phyloP scores from a whole-genome alignment of 2,797 vertebrate genomes.

The Thaleichthys pacificus region DNA sequence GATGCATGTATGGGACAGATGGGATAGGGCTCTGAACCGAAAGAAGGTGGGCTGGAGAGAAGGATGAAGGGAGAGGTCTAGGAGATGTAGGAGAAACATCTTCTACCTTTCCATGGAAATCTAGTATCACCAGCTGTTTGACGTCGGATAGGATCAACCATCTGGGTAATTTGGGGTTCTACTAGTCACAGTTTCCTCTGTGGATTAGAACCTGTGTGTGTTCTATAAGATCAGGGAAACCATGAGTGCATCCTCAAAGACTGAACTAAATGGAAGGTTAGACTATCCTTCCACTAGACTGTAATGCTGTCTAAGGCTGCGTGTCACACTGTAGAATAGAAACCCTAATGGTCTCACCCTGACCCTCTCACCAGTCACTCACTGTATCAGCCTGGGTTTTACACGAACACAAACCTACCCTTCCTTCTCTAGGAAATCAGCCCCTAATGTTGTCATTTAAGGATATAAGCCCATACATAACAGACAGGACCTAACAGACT shows the following conservation, averaged over 20 bases:
- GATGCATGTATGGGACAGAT: conserved; percentile 36
- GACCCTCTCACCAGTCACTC: not conserved
- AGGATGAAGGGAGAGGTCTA: not conserved
- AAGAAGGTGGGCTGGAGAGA: not conserved
- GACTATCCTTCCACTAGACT: too few species aligned
- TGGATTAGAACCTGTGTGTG: not conserved
- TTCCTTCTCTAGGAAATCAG: not conserved
- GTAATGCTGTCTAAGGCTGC: too few species aligned
- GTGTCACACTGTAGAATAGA: too few species aligned
- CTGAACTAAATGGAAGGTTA: too few species aligned
- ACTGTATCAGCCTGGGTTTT: not conserved
- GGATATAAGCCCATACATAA: not conserved
- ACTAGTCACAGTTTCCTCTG: conserved; percentile 23
- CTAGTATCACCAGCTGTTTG: conserved; percentile 13
- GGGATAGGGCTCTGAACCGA: not conserved
- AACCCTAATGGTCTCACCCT: too few species aligned
- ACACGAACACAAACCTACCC: not conserved
- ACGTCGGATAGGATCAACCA: not conserved
- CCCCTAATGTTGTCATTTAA: not conserved
- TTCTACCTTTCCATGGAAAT: conserved; percentile 21
- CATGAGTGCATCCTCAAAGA: too few species aligned
- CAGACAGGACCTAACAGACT: not conserved
- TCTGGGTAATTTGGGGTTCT: conserved; percentile 12
- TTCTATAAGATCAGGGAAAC: too few species aligned
- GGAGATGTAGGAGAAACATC: not conserved